These are phyloP conservation scores for Drosophila quinaria DNA, from an alignment of 2,888 invertebrate species.

Conservation along the genomic window DNA sequence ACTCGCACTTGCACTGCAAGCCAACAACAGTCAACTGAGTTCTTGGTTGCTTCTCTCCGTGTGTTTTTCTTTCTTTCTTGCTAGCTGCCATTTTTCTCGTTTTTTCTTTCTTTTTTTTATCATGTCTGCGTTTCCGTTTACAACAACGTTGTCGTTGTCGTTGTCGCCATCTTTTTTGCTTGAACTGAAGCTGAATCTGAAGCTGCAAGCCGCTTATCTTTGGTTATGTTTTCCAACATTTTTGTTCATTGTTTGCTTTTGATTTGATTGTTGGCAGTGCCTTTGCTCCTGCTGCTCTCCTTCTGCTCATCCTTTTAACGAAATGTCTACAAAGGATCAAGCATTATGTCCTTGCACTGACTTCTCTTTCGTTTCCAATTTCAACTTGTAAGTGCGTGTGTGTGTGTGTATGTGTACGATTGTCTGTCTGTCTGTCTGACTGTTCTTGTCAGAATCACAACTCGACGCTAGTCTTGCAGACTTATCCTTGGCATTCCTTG, in stretches of 20 bases:
- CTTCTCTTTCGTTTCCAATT: conserved; percentile 17
- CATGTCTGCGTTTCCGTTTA: conserved; percentile 76
- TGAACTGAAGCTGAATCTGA: conserved; percentile 25
- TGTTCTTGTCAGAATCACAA: conserved; percentile 71
- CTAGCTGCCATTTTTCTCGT: conserved; percentile 48
- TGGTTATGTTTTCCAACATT: conserved; percentile 82
- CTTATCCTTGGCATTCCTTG: conserved; percentile 63
- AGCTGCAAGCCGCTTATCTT: conserved; percentile 77
- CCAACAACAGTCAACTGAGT: conserved; percentile 8
- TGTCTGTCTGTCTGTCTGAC: conserved; percentile 63
- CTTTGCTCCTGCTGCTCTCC: conserved; percentile 17
- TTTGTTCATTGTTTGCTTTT: conserved; percentile 81
- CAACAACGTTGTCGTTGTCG: conserved; percentile 49
- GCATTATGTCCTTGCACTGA: conserved; percentile 55
- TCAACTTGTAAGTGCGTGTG: conserved; percentile 13
- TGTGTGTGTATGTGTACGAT: conserved; percentile 27
- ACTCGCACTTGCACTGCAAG: conserved; percentile 51
- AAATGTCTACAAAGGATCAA: conserved; percentile 82
- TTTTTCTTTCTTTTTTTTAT: conserved; percentile 4
- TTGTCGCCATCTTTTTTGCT: conserved; percentile 27
- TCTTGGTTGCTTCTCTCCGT: conserved; percentile 18
- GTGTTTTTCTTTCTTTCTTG: conserved; percentile 34
- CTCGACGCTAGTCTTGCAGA: conserved; percentile 29
- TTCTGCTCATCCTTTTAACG: conserved; percentile 73
- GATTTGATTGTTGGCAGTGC: conserved; percentile 80